Percentiles rank a stretch among this genome's conserved stretches.
Conservation (phyloP, 1,140 invertebrate species). For the Drosophila pandora region DNA sequence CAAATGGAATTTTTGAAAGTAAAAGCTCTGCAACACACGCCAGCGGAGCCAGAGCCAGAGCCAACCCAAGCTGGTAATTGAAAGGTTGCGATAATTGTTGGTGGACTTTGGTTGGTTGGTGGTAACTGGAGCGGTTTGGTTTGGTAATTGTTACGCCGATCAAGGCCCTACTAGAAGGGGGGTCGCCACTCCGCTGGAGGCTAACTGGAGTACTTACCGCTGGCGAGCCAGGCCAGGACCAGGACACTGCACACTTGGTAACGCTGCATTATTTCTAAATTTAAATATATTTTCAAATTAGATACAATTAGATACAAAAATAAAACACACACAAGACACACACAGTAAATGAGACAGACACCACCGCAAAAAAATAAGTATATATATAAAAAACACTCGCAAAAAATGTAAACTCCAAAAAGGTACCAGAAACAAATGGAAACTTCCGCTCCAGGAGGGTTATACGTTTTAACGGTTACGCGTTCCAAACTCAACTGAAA, state of each 20-base stretch:
- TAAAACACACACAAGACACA: neutral
- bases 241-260: conserved; percentile 51
- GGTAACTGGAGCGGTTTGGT: neutral
- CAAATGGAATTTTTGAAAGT: conserved; percentile 75
- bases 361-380: conserved; percentile 29
- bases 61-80: conserved; percentile 16
- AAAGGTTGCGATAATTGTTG: conserved; percentile 64
- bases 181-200: neutral
- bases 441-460: conserved; percentile 59
- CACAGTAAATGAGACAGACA: conserved; percentile 1
- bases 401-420: neutral
- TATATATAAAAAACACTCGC: conserved; percentile 1
- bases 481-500: conserved; percentile 83
- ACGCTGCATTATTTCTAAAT: conserved; percentile 48
- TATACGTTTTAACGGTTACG: conserved; percentile 79
- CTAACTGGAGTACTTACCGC: conserved; percentile 50
- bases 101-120: neutral
- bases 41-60: neutral
- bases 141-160: neutral
- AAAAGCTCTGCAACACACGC: conserved; percentile 57
- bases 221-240: conserved; percentile 57
- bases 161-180: conserved; percentile 1
- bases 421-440: conserved; percentile 14
- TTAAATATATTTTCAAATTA: neutral
- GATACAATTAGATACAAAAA: conserved; percentile 6